These are phyloP conservation scores for Zoanthus solanderi DNA, from an alignment of 92 coral and sea anemone species.

Conservation along the genomic window DNA sequence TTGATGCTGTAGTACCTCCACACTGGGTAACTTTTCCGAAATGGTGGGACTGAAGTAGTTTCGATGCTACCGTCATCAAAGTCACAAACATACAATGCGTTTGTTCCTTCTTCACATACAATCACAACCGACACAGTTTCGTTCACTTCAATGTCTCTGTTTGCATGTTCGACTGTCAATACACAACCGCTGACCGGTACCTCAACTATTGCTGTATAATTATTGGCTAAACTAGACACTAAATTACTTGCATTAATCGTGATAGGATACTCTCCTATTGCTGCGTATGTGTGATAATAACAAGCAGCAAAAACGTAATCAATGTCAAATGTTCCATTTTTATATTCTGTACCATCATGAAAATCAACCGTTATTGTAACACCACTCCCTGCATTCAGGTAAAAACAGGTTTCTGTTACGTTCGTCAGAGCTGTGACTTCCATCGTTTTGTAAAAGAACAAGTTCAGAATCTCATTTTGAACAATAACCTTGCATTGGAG, in stretches of 20 bases:
- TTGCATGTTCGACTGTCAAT: slow-evolving; percentile 66
- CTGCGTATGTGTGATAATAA: slow-evolving; percentile 65
- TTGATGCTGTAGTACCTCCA: slow-evolving; percentile 70
- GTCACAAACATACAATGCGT: slow-evolving; percentile 64
- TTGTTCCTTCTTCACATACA: slow-evolving; percentile 75
- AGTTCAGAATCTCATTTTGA: slow-evolving; percentile 57
- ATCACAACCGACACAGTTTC: slow-evolving; percentile 74
- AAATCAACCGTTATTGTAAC: slow-evolving; percentile 70
- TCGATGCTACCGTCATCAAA: slow-evolving; percentile 76
- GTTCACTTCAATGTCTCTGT: slow-evolving; percentile 91
- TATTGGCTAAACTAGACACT: slow-evolving; percentile 71
- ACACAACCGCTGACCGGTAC: slow-evolving; percentile 62
- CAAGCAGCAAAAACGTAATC: slow-evolving; percentile 66
- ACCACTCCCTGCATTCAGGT: slow-evolving; percentile 69
- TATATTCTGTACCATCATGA: slow-evolving; percentile 65
- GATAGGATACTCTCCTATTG: slow-evolving; percentile 76
- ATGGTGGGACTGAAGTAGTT: slow-evolving; percentile 21
- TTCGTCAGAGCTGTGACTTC: slow-evolving; percentile 67
- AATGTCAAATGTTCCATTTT: slow-evolving; percentile 82
- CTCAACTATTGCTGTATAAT: slow-evolving; percentile 76
- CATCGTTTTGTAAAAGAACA: slow-evolving; percentile 60
- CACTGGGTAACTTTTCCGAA: slow-evolving; percentile 56
- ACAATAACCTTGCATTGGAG: slow-evolving; percentile 70
- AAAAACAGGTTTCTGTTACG: slow-evolving; percentile 60
- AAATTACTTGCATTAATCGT: slow-evolving; percentile 73